These are phyloP conservation scores for Threskiornis aethiopicus DNA, from an alignment of 2,797 vertebrate genomes.

Conservation along the genomic window DNA sequence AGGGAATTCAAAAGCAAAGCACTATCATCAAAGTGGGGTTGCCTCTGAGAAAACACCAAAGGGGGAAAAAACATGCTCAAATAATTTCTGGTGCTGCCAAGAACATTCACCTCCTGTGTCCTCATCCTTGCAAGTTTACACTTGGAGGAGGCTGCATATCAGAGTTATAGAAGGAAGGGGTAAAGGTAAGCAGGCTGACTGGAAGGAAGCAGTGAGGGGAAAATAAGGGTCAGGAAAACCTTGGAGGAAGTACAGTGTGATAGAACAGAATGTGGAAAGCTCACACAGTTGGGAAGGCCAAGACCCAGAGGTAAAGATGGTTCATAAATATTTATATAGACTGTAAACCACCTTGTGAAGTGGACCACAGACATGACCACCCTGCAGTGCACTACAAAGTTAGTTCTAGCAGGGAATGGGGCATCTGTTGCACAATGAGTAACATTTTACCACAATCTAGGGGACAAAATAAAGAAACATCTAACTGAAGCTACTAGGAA, in stretches of 20 bases:
- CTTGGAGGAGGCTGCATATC: not conserved
- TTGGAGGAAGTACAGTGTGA: not conserved
- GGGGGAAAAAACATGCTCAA: not conserved
- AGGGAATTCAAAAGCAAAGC: not conserved
- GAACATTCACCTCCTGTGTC: not conserved
- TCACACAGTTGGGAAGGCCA: not conserved
- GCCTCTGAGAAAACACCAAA: not conserved
- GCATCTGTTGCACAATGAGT: not conserved
- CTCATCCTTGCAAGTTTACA: not conserved
- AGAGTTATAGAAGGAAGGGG: not conserved
- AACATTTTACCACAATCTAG: not conserved
- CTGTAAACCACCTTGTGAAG: not conserved
- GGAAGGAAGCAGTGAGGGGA: not conserved
- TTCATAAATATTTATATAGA: not conserved
- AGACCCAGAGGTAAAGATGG: not conserved
- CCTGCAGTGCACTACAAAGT: not conserved
- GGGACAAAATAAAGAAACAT: not conserved
- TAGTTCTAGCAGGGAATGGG: not conserved
- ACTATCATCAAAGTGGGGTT: not conserved
- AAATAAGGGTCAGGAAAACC: not conserved
- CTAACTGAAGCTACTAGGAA: not conserved
- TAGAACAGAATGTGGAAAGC: not conserved
- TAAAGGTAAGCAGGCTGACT: not conserved
- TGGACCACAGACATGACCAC: not conserved
- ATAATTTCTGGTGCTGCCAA: not conserved